phyloP scores from a whole-genome alignment of 2,888 invertebrate genomes.

The Ophonus ardosiacus region DNA sequence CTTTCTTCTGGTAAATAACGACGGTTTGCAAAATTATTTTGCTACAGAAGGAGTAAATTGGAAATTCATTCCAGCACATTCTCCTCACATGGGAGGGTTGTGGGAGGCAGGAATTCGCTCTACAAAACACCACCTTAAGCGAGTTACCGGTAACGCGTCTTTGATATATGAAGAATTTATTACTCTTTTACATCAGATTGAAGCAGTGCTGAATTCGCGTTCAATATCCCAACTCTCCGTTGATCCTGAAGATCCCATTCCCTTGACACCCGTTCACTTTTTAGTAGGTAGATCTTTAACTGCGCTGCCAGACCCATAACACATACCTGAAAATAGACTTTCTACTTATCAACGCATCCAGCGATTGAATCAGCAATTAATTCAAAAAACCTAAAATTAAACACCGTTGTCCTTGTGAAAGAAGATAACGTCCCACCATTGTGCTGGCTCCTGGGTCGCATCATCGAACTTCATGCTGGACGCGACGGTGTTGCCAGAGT shows the following conservation, averaged over 20 bases:
- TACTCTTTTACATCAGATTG: neutral
- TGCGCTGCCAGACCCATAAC: neutral
- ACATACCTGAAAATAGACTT: constrained; percentile 19
- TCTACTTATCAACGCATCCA: constrained; percentile 10
- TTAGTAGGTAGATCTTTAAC: constrained; percentile 1
- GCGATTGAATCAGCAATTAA: neutral
- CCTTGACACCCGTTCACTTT: constrained; percentile 29
- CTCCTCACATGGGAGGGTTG: neutral
- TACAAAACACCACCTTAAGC: neutral
- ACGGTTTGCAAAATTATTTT: neutral
- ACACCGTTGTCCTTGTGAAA: neutral
- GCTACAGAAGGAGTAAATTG: neutral
- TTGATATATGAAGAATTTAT: neutral
- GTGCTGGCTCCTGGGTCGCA: neutral
- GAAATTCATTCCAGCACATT: too few species aligned
- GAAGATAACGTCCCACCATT: neutral
- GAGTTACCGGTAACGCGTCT: constrained; percentile 10
- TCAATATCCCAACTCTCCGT: neutral
- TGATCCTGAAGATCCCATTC: neutral
- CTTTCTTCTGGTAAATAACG: constrained; percentile 3
- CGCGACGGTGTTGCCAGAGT: neutral
- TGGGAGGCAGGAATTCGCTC: constrained; percentile 16
- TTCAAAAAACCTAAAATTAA: neutral
- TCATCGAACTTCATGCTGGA: neutral
- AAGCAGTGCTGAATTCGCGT: constrained; percentile 33